Conservation (phyloP, 2,888 invertebrate species). For the Watsonalla binaria region DNA sequence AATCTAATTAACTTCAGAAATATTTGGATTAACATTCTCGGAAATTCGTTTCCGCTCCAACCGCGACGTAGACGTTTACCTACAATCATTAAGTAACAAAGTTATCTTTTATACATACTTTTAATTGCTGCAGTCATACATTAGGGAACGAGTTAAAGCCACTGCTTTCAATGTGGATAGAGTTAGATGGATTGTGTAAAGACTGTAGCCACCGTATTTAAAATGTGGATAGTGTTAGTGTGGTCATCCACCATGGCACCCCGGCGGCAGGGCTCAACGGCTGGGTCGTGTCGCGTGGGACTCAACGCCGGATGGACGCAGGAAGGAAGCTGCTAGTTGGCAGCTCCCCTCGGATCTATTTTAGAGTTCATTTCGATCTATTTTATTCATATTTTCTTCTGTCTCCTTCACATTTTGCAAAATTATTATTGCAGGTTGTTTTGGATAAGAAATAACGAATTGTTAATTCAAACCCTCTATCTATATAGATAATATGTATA, state of each 20-base stretch:
- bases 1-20: slow-evolving; percentile 5
- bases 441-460: too few relatives aligned
- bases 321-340: slow-evolving; percentile 78
- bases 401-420: slow-evolving; percentile 9
- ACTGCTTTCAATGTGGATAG: too few relatives aligned
- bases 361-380: slow-evolving; percentile 68
- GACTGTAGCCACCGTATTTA: slow-evolving; percentile 10
- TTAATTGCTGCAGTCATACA: too few relatives aligned
- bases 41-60: slow-evolving; percentile 8
- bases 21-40: slow-evolving; percentile 10
- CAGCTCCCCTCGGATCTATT: slow-evolving; percentile 75
- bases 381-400: slow-evolving; percentile 40
- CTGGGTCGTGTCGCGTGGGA: slow-evolving; percentile 63
- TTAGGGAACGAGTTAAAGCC: too few relatives aligned
- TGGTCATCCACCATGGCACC: slow-evolving; percentile 38
- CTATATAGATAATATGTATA: too few relatives aligned
- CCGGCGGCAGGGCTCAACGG: slow-evolving; percentile 26
- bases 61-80: background rate
- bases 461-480: too few relatives aligned
- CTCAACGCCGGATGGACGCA: slow-evolving; percentile 70
- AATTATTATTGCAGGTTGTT: background rate
- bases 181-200: too few relatives aligned
- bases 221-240: slow-evolving; percentile 17
- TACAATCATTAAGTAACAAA: background rate
- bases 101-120: too few relatives aligned